Percentiles rank a stretch among this genome's conserved stretches.
Evolutionary conservation across 2,113 vertebrate species (phyloP).

Genomic region (Cebus imitator): DNA sequence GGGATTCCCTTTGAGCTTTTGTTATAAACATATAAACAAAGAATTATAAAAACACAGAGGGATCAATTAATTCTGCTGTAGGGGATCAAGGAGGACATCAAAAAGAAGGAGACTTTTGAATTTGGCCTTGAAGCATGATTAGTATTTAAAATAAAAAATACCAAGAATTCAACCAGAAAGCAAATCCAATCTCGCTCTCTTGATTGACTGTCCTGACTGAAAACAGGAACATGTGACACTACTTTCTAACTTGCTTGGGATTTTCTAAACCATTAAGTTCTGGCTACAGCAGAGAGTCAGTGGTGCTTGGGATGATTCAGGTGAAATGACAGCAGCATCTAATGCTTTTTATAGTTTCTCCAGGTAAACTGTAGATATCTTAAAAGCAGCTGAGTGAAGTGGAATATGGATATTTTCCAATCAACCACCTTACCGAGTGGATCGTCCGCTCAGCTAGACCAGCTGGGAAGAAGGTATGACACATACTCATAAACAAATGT

Average conservation of each 20-base stretch:
- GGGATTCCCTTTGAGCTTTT: conserved; percentile 42
- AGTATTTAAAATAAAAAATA: not conserved
- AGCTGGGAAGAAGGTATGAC: not conserved
- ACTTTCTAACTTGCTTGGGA: not conserved
- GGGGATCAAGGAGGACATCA: conserved; percentile 24
- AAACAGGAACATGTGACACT: not conserved
- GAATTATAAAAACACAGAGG: conserved; percentile 39
- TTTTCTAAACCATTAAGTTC: conserved; percentile 67
- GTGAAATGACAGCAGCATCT: not conserved
- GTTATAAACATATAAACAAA: conserved; percentile 56
- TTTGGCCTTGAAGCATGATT: conserved; percentile 47
- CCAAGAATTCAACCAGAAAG: conserved; percentile 30
- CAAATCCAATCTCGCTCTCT: conserved; percentile 12
- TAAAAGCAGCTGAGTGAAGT: conserved; percentile 45
- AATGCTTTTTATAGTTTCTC: conserved; percentile 38
- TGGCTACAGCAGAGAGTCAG: not conserved
- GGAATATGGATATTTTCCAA: not conserved
- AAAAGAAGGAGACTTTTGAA: conserved; percentile 13
- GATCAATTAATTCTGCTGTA: conserved; percentile 46
- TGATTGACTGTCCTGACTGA: not conserved
- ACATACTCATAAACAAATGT: not conserved
- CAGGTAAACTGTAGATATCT: conserved; percentile 63
- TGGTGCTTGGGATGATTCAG: conserved; percentile 19
- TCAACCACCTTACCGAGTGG: rapidly evolving
- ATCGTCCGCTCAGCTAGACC: not conserved